Evolutionary conservation across 2,113 vertebrate species (phyloP).

Genomic region (Candoia aspera): DNA sequence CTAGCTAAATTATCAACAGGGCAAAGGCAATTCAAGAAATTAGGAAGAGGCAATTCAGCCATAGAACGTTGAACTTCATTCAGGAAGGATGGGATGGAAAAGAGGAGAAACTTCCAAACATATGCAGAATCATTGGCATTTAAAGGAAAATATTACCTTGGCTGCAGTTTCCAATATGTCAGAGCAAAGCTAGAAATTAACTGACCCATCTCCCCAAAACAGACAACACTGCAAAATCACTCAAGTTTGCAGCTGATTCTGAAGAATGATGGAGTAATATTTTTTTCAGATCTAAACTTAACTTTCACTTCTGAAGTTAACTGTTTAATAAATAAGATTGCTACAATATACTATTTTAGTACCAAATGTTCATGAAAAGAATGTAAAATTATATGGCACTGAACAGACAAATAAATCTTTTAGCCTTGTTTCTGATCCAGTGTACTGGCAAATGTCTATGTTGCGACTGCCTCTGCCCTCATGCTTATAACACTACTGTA

Average conservation of each 20-base stretch:
- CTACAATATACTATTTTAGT: too few species aligned
- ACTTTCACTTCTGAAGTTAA: neutral
- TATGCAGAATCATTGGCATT: neutral
- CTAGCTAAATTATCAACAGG: neutral
- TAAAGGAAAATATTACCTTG: neutral
- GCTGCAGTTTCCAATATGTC: neutral
- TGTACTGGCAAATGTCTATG: neutral
- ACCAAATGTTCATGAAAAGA: neutral
- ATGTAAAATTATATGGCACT: neutral
- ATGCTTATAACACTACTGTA: neutral
- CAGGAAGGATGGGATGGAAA: neutral
- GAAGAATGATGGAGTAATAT: too few species aligned
- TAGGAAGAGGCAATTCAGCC: neutral
- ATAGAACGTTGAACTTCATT: neutral
- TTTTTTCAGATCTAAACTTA: neutral
- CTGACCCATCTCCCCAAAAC: neutral
- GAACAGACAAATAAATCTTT: neutral
- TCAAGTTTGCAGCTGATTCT: neutral
- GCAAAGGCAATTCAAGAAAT: neutral
- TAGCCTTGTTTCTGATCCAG: neutral
- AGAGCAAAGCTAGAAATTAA: neutral
- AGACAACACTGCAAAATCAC: neutral
- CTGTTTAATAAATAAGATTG: neutral
- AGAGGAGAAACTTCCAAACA: neutral
- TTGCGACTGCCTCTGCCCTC: neutral